These are phyloP conservation scores for Lacanobia wlatinum DNA, from an alignment of 2,888 invertebrate genomes.

Conservation along the genomic window DNA sequence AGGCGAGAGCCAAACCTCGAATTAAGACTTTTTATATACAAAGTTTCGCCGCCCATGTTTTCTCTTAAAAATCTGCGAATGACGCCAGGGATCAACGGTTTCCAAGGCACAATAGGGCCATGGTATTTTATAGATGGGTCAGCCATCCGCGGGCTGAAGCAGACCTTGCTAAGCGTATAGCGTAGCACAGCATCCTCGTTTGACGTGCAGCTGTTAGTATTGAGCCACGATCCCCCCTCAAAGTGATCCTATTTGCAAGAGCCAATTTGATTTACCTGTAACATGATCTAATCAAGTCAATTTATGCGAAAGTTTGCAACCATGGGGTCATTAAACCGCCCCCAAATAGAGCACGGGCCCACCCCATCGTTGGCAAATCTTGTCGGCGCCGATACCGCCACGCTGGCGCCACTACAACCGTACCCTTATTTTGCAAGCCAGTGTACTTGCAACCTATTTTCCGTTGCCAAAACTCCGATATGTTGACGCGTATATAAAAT, in stretches of 20 bases:
- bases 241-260: conserved; percentile 33
- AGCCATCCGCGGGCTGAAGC: too few species aligned
- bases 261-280: conserved; percentile 54
- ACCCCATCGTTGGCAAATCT: conserved; percentile 75
- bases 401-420: conserved; percentile 66
- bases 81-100: too few species aligned
- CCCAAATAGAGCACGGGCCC: conserved; percentile 73
- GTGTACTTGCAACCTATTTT: conserved; percentile 73
- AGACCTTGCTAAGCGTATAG: background rate
- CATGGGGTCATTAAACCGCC: conserved; percentile 72
- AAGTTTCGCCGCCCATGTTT: too few species aligned
- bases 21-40: too few species aligned
- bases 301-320: conserved; percentile 65
- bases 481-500: conserved; percentile 58
- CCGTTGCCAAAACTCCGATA: conserved; percentile 72
- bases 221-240: background rate
- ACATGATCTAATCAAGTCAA: conserved; percentile 59
- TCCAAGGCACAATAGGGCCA: too few species aligned
- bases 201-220: background rate
- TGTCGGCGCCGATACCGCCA: conserved; percentile 60
- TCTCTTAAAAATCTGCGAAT: too few species aligned
- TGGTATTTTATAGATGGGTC: too few species aligned
- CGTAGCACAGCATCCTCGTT: background rate
- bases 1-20: too few species aligned
- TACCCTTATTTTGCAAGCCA: conserved; percentile 73